Evolutionary conservation across 2,113 vertebrate species (phyloP).

Genomic region (Daphoenositta chrysoptera): DNA sequence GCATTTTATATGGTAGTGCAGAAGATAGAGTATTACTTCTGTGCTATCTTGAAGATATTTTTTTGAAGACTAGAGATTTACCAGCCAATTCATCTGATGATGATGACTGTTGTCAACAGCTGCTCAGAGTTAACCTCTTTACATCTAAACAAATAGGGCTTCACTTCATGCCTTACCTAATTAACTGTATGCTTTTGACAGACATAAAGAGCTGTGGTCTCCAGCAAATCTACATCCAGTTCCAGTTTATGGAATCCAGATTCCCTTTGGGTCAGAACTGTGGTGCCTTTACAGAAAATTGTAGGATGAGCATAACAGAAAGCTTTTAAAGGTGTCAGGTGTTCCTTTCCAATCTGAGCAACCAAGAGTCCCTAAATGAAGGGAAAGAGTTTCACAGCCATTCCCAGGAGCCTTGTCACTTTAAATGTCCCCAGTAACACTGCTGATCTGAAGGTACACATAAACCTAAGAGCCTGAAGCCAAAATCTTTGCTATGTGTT

Average conservation of each 20-base stretch:
- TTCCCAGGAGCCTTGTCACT: not conserved
- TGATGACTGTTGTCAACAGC: not conserved
- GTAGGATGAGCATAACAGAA: not conserved
- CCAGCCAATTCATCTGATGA: not conserved
- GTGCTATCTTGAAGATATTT: not conserved
- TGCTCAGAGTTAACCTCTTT: not conserved
- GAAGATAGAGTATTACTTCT: not conserved
- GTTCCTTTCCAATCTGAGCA: not conserved
- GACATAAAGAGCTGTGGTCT: not conserved
- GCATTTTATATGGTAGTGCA: not conserved
- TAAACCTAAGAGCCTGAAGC: not conserved
- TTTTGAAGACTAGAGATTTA: not conserved
- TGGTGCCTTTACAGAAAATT: not conserved
- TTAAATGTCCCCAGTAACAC: not conserved
- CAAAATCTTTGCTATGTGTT: not conserved
- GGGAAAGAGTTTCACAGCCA: not conserved
- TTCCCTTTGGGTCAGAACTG: not conserved
- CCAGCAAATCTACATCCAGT: not conserved
- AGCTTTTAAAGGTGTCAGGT: not conserved
- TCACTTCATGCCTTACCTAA: slow-evolving; percentile 1
- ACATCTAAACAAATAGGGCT: not conserved
- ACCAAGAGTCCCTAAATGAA: not conserved
- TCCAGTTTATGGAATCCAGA: not conserved
- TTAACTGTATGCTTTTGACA: not conserved
- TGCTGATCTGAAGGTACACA: not conserved